These are phyloP conservation scores for Oscheius sp. DNA, from an alignment of 2,888 invertebrate genomes.

Conservation along the genomic window DNA sequence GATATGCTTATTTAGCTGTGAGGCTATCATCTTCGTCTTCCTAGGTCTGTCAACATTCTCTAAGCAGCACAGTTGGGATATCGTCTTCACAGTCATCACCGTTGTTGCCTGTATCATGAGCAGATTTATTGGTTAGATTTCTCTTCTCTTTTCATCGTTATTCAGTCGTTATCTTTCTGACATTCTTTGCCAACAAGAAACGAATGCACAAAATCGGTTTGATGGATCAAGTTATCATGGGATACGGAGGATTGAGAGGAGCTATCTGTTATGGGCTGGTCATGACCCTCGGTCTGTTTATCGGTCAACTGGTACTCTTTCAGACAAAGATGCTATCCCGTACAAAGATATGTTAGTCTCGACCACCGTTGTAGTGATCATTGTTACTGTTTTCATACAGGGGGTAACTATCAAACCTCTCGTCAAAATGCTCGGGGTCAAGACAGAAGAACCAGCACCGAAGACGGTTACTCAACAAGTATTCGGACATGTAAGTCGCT, in stretches of 20 bases:
- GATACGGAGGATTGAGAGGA: slow-evolving; percentile 92
- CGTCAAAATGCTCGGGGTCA: slow-evolving; percentile 91
- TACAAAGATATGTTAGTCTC: slow-evolving; percentile 96
- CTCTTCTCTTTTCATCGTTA: not conserved
- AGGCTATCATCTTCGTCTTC: slow-evolving; percentile 99
- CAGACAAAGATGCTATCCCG: slow-evolving; percentile 77
- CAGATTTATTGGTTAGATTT: slow-evolving; percentile 82
- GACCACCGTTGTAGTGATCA: slow-evolving; percentile 93
- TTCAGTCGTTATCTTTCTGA: slow-evolving; percentile 78
- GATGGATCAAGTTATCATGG: slow-evolving; percentile 82
- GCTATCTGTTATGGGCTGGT: slow-evolving; percentile 89
- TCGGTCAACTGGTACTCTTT: not conserved
- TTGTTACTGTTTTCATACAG: slow-evolving; percentile 95
- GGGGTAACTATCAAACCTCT: slow-evolving; percentile 98
- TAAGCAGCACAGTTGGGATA: slow-evolving; percentile 93
- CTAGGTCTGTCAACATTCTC: slow-evolving; percentile 92
- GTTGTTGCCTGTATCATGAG: slow-evolving; percentile 90
- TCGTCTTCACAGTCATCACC: slow-evolving; percentile 89
- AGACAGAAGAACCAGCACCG: slow-evolving; percentile 71
- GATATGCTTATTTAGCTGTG: slow-evolving; percentile 77
- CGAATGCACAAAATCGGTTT: slow-evolving; percentile 86
- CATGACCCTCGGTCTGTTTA: slow-evolving; percentile 78
- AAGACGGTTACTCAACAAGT: slow-evolving; percentile 48
- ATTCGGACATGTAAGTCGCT: slow-evolving; percentile 48
- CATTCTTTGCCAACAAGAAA: slow-evolving; percentile 89